phyloP scores from a whole-genome alignment of 2,113 vertebrate species.

The Pygoscelis antarcticus region DNA sequence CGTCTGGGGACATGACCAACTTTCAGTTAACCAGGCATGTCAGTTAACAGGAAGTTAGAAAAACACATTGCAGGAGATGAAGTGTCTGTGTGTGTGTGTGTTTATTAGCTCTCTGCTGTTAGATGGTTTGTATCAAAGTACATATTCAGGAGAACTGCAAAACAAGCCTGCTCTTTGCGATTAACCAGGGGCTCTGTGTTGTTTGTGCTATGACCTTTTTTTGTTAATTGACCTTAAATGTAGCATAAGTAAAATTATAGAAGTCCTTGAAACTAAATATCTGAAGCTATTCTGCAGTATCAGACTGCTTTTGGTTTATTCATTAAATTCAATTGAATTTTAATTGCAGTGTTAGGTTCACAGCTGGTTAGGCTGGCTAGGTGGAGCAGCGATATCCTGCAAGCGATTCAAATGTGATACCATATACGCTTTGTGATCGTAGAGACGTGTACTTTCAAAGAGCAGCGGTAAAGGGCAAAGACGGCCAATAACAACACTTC shows the following conservation, averaged over 20 bases:
- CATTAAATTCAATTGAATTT: not conserved
- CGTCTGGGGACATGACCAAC: slow-evolving; percentile 62
- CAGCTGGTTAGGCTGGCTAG: not conserved
- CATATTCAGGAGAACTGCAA: not conserved
- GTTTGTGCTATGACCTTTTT: not conserved
- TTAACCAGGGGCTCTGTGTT: not conserved
- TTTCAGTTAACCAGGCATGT: slow-evolving; percentile 42
- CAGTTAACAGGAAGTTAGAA: slow-evolving; percentile 13
- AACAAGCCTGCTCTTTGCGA: not conserved
- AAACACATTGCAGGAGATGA: not conserved
- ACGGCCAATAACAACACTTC: not conserved
- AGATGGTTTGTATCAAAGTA: not conserved
- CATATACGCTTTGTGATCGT: not conserved
- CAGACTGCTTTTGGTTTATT: not conserved
- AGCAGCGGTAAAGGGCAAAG: not conserved
- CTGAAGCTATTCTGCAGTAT: not conserved
- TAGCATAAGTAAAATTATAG: not conserved
- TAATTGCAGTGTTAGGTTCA: not conserved
- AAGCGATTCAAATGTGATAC: not conserved
- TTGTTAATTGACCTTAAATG: not conserved
- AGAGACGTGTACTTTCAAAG: not conserved
- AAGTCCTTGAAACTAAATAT: not conserved
- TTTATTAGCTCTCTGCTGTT: slow-evolving; percentile 30
- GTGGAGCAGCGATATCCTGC: not conserved
- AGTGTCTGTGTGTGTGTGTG: not conserved